Evolutionary conservation across 2,113 vertebrate species (phyloP), one percentile per base, ranked within the genome.

Genomic region (Heterocephalus glaber): DNA sequence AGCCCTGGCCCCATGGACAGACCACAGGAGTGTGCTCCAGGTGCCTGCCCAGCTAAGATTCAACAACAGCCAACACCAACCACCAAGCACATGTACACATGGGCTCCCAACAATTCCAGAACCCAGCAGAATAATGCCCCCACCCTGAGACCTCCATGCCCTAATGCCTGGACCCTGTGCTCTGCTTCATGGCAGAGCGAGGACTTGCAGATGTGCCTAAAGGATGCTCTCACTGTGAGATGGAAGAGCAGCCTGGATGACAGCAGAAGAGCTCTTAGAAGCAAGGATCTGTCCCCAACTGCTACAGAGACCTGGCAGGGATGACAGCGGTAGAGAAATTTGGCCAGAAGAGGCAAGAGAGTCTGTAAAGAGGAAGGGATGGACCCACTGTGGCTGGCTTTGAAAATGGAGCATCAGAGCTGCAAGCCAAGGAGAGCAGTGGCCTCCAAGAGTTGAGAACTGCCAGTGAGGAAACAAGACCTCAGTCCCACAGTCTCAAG

Each of bases 401-500:
- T 28, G 44, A 49, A 35, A 56, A 30, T 3, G 68, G 38, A 63
- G 28, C 13, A 35, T 16, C 2, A 13, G 58, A 14, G n/a, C 76
- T 49, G 3, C 14, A 0, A 44, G 28, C 81, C 10, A 47, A 65
- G 70, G 56, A 38, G 13, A 8, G 63, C 24, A 54, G 86, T 20
- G 3, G 24, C 44, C 33, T 81, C 92, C 19, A 13, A 16, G 63
- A 11, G 24, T 5, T 33, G 52, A 47, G 14, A 28, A 13, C 7
- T 12, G 1, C 44, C 22, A 13, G 66, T 35, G 26, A 63, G 35
- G 56, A 81, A 24, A 28, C 0, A 1, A 35, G 8, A 54, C 52
- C 47, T 22, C 63, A 9, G 9, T 20, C n/a, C 16, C 3, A n/a
- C 38, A 6, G 0, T 28, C 7, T 0, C 44, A 9, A 47, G 70